A percentile compares a stretch with the other conserved stretches of the same genome.
These are phyloP conservation scores for Champsocephalus gunnari DNA, from an alignment of 2,797 vertebrate species.

Conservation along the genomic window DNA sequence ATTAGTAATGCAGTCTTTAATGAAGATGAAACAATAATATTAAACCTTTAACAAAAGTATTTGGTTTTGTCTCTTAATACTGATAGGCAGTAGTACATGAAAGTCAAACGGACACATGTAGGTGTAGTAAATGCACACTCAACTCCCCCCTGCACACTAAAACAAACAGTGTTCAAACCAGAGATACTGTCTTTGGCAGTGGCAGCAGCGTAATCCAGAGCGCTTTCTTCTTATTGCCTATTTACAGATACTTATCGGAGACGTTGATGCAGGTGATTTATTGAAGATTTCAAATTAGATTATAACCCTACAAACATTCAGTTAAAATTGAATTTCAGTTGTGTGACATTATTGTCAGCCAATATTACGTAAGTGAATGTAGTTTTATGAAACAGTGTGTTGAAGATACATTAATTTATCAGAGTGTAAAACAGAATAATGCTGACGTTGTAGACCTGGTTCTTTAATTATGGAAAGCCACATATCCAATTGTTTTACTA, in stretches of 20 bases:
- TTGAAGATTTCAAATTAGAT: background rate
- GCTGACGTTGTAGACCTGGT: slow-evolving; percentile 20
- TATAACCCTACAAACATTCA: background rate
- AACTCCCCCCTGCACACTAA: slow-evolving; percentile 4
- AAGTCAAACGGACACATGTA: slow-evolving; percentile 5
- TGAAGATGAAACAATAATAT: background rate
- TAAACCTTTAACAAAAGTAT: background rate
- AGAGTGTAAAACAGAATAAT: background rate
- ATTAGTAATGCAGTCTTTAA: background rate
- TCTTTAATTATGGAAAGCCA: slow-evolving; percentile 23
- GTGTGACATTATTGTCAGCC: background rate
- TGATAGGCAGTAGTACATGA: background rate
- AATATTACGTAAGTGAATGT: background rate
- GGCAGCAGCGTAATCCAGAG: background rate
- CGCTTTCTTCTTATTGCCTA: slow-evolving; percentile 1
- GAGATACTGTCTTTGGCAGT: background rate
- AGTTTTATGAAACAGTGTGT: background rate
- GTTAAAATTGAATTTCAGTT: background rate
- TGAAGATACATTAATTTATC: background rate
- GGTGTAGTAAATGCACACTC: background rate
- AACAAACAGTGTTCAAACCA: slow-evolving; percentile 1
- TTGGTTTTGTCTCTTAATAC: background rate
- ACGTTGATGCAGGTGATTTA: background rate
- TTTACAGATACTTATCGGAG: slow-evolving; percentile 1
- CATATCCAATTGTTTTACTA: background rate